Evolutionary conservation across 1,140 invertebrate genomes (phyloP).

Genomic region (Pinna nobilis): DNA sequence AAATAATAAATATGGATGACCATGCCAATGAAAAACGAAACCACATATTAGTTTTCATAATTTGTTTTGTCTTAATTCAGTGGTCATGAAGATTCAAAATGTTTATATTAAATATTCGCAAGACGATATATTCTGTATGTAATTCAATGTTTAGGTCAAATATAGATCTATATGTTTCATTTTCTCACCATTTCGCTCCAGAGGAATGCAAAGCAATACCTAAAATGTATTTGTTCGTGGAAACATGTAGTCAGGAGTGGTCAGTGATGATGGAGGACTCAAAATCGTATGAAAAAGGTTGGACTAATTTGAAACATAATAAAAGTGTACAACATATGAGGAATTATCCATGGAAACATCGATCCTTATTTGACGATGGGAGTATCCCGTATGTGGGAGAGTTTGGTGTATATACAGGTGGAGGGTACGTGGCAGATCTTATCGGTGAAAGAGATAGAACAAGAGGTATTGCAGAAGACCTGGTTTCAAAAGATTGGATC

Average conservation of each 20-base stretch:
- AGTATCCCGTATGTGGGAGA: conserved; percentile 71
- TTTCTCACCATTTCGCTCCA: conserved; percentile 28
- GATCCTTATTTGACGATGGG: conserved; percentile 47
- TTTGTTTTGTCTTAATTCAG: no score
- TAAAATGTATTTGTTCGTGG: conserved; percentile 34
- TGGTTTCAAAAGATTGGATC: conserved; percentile 74
- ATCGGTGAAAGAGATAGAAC: conserved; percentile 66
- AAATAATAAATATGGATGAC: no score
- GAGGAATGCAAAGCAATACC: conserved; percentile 39
- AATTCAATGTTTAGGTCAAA: no score
- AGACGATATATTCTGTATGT: no score
- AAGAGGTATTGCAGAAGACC: conserved; percentile 56
- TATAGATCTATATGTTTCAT: background rate
- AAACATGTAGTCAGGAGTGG: conserved; percentile 52
- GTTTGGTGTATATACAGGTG: conserved; percentile 75
- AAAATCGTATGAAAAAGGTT: conserved; percentile 48
- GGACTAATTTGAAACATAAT: conserved; percentile 35
- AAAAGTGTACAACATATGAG: background rate
- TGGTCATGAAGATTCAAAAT: no score
- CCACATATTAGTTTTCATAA: no score
- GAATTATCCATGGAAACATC: conserved; percentile 58
- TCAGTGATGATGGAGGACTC: conserved; percentile 49
- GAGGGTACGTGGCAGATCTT: conserved; percentile 76
- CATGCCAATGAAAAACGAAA: no score
- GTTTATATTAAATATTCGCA: no score